Evolutionary conservation across 2,888 invertebrate genomes (phyloP).

Genomic region (Lepidonotus clava): DNA sequence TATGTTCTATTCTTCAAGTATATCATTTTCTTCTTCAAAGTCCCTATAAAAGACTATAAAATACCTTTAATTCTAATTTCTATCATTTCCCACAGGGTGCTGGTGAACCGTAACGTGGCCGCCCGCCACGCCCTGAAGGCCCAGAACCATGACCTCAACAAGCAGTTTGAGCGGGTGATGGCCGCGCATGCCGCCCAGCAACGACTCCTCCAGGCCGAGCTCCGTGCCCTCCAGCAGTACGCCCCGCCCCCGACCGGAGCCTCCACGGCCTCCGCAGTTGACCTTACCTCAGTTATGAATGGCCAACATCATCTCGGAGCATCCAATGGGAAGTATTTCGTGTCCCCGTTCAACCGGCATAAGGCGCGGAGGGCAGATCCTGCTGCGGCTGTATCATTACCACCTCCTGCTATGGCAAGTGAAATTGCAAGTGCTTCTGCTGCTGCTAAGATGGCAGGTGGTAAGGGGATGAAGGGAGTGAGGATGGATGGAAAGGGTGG

Average conservation of each 20-base stretch:
- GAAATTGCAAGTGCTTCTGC: background rate
- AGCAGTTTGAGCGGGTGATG: constrained; percentile 31
- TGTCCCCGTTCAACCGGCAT: constrained; percentile 40
- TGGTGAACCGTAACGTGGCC: constrained; percentile 22
- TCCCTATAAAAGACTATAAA: background rate
- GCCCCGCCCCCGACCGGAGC: background rate
- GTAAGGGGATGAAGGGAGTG: too few species aligned
- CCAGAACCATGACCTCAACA: constrained; percentile 20
- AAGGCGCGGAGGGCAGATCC: background rate
- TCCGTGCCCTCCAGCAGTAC: background rate
- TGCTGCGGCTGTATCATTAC: background rate
- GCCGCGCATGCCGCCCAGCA: constrained; percentile 37
- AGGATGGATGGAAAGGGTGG: background rate
- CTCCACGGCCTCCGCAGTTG: background rate
- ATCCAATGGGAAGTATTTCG: constrained; percentile 36
- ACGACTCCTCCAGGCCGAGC: constrained; percentile 42
- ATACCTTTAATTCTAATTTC: background rate
- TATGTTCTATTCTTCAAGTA: background rate
- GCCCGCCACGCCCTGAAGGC: constrained; percentile 23
- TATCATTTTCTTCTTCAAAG: background rate
- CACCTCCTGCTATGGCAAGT: background rate
- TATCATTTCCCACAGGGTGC: background rate
- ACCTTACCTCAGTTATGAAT: background rate
- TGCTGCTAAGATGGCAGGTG: background rate
- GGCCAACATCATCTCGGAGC: background rate